Evolutionary conservation across 2,888 invertebrate genomes (phyloP).

Genomic region (Temnothorax ravouxi): DNA sequence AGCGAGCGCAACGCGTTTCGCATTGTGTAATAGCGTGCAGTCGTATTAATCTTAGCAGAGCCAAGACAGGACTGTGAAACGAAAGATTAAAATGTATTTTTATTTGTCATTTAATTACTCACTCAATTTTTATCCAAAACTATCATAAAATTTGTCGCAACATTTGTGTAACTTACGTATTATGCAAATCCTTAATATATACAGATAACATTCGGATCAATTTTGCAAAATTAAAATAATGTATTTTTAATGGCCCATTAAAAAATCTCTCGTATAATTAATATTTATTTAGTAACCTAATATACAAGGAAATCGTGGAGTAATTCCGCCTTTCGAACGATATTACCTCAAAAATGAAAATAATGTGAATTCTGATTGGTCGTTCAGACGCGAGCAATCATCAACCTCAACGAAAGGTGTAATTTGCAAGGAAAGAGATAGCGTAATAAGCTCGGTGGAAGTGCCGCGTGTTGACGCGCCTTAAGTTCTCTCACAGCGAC

Average conservation of each 20-base stretch:
- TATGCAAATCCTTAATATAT: background rate
- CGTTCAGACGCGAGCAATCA: slow-evolving; percentile 47
- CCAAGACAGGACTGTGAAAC: background rate
- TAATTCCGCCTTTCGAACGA: background rate
- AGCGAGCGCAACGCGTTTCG: slow-evolving; percentile 44
- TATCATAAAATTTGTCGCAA: background rate
- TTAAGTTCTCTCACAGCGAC: slow-evolving; percentile 34
- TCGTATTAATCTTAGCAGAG: slow-evolving; percentile 34
- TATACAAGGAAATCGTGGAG: background rate
- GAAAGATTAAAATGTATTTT: background rate
- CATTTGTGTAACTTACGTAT: background rate
- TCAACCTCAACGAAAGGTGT: slow-evolving; percentile 50
- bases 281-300: background rate
- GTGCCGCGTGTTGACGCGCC: slow-evolving; percentile 45
- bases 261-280: background rate
- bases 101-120: background rate
- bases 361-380: slow-evolving; percentile 38
- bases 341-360: slow-evolving; percentile 26
- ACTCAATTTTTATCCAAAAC: background rate
- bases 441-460: slow-evolving; percentile 45
- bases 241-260: background rate
- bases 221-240: background rate
- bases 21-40: slow-evolving; percentile 38
- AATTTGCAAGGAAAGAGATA: slow-evolving; percentile 38
- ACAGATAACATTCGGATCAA: background rate